These are phyloP conservation scores for Anolis sagrei DNA, from an alignment of 2,113 vertebrate genomes.

Conservation along the genomic window DNA sequence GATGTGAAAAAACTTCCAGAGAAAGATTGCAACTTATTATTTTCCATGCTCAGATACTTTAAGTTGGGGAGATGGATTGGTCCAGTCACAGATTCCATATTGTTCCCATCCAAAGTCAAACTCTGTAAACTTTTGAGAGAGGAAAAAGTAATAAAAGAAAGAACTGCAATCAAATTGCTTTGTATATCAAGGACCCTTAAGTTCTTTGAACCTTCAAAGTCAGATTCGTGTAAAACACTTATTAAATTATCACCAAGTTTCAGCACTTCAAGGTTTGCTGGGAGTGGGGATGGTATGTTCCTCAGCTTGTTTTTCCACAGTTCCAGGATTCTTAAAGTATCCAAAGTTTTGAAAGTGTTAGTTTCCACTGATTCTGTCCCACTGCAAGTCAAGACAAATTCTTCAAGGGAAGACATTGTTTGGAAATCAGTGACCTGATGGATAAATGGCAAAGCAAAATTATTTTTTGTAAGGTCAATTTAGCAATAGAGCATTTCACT, in stretches of 20 bases:
- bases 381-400: slow-evolving; percentile 80
- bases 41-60: slow-evolving; percentile 75
- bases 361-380: slow-evolving; percentile 80
- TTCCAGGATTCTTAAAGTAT: slow-evolving; percentile 77
- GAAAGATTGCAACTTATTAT: slow-evolving; percentile 76
- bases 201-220: slow-evolving; percentile 79
- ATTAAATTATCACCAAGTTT: slow-evolving; percentile 83
- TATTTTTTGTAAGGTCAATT: neutral
- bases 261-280: slow-evolving; percentile 78
- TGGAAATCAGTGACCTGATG: slow-evolving; percentile 77
- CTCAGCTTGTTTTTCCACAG: slow-evolving; percentile 84
- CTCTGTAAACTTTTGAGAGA: slow-evolving; percentile 75
- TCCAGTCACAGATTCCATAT: slow-evolving; percentile 72
- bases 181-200: slow-evolving; percentile 79
- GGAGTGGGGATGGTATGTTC: slow-evolving; percentile 74
- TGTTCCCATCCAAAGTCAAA: slow-evolving; percentile 79
- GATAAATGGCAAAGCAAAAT: slow-evolving; percentile 28
- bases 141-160: slow-evolving; percentile 68
- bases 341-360: slow-evolving; percentile 77
- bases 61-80: slow-evolving; percentile 72
- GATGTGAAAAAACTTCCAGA: slow-evolving; percentile 73
- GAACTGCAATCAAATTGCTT: slow-evolving; percentile 77
- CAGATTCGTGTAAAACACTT: slow-evolving; percentile 64
- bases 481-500: neutral
- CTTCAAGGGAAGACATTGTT: slow-evolving; percentile 76